Conservation (phyloP, 2,888 invertebrate species). For the Rhodophaea formosa region DNA sequence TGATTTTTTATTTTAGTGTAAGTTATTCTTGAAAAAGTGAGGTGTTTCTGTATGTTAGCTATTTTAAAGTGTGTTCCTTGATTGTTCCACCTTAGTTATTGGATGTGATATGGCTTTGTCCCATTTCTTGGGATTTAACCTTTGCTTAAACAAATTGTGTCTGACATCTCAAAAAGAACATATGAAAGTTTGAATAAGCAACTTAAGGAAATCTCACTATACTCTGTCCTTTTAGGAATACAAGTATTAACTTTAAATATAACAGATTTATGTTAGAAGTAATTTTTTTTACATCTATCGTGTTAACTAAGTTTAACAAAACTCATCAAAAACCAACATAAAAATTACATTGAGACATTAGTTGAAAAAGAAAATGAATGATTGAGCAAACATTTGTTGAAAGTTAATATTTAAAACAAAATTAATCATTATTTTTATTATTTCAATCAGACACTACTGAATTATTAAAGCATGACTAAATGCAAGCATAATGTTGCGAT, state of each 20-base stretch:
- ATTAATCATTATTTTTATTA: neutral
- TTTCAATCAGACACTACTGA: neutral
- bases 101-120: neutral
- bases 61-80: neutral
- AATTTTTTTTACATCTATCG: too few species aligned
- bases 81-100: neutral
- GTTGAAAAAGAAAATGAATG: too few species aligned
- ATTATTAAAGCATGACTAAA: conserved; percentile 8
- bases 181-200: too few species aligned
- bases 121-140: neutral
- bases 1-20: neutral
- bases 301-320: too few species aligned
- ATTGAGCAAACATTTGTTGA: too few species aligned
- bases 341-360: too few species aligned
- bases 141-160: neutral
- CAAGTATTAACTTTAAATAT: too few species aligned
- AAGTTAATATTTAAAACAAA: neutral
- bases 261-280: too few species aligned
- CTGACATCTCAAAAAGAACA: neutral
- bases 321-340: too few species aligned
- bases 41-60: neutral
- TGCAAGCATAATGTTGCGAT: neutral
- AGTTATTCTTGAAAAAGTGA: neutral
- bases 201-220: too few species aligned
- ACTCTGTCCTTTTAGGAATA: too few species aligned